Base-by-base conservation (phyloP, 2,113 vertebrate species). In the Campylomormyrus numenius region DNA sequence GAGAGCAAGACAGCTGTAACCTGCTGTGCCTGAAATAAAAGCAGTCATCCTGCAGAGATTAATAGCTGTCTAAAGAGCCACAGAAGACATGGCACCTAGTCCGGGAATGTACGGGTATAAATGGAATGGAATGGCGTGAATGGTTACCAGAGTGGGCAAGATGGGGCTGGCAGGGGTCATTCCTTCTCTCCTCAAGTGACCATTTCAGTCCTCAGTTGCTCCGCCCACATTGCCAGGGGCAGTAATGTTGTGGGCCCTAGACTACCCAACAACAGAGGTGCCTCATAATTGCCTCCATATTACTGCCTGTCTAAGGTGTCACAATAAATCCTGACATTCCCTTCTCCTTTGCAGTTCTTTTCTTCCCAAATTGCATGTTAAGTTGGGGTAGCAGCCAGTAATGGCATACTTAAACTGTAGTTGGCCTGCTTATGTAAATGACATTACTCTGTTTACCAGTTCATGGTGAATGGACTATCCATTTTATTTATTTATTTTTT, bases 1-100 rank as follows among this genome's bases (percentile, higher is more conserved):
- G 91, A 94, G 85, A 53, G 93, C 89, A 74, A 88, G 89, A 94
- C 97, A 98, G 97, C 97, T 98, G 97, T 95, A 95, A 95, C 91
- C 91, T 94, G 96, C 96, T 96, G 94, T 92, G 94, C 85, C 92
- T 90, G 91, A 96, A 95, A 96, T 96, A 89, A 84, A 97, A 96
- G 95, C 95, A 96, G 94, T 91, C 93, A 89, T 93, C 95, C 95
- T 89, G 89, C 94, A 94, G 96, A 97, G 97, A 98, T 97, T 97
- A 96, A 97, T 97, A 95, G 95, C 93, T 92, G 94, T 96, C 96
- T 96, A 95, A 96, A 96, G 96, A 97, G 97, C 93, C 94, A 94
- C 93, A 94, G 96, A 95, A 95, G 96, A 96, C 94, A 93, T 93
- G 94, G 96, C 95, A 96, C 96, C 95, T 74, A 8, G 92, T 95